These are phyloP conservation scores for Sebastes schlegelii DNA, from an alignment of 2,113 vertebrate genomes.

Conservation along the genomic window DNA sequence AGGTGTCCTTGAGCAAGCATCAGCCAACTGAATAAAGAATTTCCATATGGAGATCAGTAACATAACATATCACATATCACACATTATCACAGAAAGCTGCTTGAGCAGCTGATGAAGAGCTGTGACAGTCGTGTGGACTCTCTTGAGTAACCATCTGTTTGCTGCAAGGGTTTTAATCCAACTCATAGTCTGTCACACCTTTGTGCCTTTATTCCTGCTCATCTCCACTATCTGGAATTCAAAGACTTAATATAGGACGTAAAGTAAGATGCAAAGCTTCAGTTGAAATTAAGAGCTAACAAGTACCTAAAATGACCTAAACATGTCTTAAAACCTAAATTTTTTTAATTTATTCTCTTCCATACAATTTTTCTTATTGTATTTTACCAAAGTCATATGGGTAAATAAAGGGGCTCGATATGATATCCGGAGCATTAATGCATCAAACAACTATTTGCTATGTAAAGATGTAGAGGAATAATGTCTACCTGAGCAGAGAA, in stretches of 20 bases:
- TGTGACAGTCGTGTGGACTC: slow-evolving; percentile 20
- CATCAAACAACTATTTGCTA: too few species aligned
- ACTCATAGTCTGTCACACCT: slow-evolving; percentile 27
- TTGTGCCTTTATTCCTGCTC: slow-evolving; percentile 13
- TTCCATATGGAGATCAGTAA: slow-evolving; percentile 48
- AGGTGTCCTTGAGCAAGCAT: slow-evolving; percentile 41
- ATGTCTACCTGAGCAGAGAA: too few species aligned
- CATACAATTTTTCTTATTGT: neutral
- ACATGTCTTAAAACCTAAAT: neutral
- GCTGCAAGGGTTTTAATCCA: slow-evolving; percentile 33
- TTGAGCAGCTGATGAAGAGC: slow-evolving; percentile 53
- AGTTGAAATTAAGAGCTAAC: neutral
- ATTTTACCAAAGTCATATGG: neutral
- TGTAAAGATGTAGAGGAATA: too few species aligned
- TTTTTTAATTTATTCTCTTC: neutral
- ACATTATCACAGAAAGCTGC: slow-evolving; percentile 44
- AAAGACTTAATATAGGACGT: neutral
- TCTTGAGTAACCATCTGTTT: slow-evolving; percentile 55
- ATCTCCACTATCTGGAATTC: neutral
- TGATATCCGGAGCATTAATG: too few species aligned
- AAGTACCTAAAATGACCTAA: neutral
- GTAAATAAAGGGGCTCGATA: neutral
- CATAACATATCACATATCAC: slow-evolving; percentile 33
- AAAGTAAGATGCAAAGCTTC: neutral
- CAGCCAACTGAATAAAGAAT: slow-evolving; percentile 27